Percentiles rank a stretch among this genome's conserved stretches.
These are phyloP conservation scores for Globodera rostochiensis DNA, from an alignment of 1,140 invertebrate species.

Conservation along the genomic window DNA sequence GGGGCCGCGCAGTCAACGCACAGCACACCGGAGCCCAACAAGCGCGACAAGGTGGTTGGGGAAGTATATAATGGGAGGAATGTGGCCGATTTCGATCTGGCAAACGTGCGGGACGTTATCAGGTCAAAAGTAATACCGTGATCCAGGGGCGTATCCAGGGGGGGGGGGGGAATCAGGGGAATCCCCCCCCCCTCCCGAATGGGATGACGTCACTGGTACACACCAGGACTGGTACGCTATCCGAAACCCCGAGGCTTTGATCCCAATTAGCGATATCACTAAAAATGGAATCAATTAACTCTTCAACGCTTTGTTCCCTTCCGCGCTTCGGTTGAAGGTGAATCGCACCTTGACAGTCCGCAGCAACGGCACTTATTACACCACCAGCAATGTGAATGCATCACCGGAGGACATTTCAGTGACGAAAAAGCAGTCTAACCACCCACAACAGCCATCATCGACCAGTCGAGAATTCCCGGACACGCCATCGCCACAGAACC, in stretches of 20 bases:
- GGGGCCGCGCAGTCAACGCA: slow-evolving; percentile 14
- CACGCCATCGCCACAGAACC: background rate
- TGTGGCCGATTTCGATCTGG: too few relatives aligned
- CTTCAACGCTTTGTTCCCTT: too few relatives aligned
- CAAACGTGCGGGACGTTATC: too few relatives aligned
- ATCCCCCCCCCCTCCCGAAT: too few relatives aligned
- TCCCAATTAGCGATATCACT: too few relatives aligned
- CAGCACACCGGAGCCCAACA: slow-evolving; percentile 25
- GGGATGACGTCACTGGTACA: too few relatives aligned
- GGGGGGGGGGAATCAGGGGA: too few relatives aligned
- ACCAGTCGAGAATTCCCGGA: background rate
- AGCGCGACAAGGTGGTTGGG: slow-evolving; percentile 16
- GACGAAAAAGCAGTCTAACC: slow-evolving; percentile 3
- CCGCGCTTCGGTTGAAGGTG: background rate
- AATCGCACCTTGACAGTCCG: slow-evolving; percentile 20
- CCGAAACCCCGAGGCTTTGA: too few relatives aligned
- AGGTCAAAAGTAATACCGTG: too few relatives aligned
- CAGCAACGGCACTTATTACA: slow-evolving; percentile 38
- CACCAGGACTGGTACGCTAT: too few relatives aligned
- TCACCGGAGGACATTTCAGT: slow-evolving; percentile 17
- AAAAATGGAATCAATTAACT: too few relatives aligned
- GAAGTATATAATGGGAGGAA: background rate
- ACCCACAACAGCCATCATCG: background rate
- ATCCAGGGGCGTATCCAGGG: too few relatives aligned
- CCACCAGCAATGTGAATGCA: slow-evolving; percentile 28